A percentile compares a stretch with the other conserved stretches of the same genome.
Evolutionary conservation across 2,888 invertebrate species (phyloP).

Genomic region (Pristionchus mayeri): DNA sequence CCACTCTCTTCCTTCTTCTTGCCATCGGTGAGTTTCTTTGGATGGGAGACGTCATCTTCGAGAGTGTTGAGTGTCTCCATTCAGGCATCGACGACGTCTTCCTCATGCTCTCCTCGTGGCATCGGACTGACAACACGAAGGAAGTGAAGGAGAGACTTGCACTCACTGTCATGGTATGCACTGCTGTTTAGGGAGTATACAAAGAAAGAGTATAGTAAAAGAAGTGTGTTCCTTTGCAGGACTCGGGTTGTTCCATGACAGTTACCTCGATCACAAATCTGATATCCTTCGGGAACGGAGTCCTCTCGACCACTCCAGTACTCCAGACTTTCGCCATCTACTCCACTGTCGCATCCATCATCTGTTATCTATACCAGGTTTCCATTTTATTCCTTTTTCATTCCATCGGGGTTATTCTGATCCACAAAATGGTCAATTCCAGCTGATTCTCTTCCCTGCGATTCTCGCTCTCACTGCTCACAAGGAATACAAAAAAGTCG

Average conservation of each 20-base stretch:
- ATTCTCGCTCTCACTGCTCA: constrained; percentile 64
- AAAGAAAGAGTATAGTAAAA: too few relatives aligned
- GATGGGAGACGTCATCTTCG: background rate
- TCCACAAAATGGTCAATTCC: constrained; percentile 39
- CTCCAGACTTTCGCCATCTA: constrained; percentile 69
- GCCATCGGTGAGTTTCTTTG: constrained; percentile 57
- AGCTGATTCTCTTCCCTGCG: constrained; percentile 67
- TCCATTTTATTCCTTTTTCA: background rate
- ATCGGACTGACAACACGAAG: constrained; percentile 58
- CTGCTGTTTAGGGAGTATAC: too few relatives aligned
- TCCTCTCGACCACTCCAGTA: constrained; percentile 66
- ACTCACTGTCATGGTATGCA: constrained; percentile 53
- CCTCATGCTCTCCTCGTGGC: constrained; percentile 67
- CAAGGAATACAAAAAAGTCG: constrained; percentile 59
- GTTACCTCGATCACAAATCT: constrained; percentile 68
- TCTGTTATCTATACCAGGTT: constrained; percentile 63
- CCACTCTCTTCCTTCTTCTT: constrained; percentile 63
- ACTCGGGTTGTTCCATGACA: constrained; percentile 68
- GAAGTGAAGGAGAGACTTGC: constrained; percentile 59
- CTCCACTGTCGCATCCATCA: constrained; percentile 64
- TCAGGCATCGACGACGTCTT: constrained; percentile 66
- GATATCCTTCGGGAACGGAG: constrained; percentile 69
- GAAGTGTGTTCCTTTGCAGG: constrained; percentile 52
- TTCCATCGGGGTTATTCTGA: background rate
- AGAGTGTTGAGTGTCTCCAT: constrained; percentile 44